phyloP scores from a whole-genome alignment of 1,140 invertebrate genomes.

The Copidosoma floridanum region DNA sequence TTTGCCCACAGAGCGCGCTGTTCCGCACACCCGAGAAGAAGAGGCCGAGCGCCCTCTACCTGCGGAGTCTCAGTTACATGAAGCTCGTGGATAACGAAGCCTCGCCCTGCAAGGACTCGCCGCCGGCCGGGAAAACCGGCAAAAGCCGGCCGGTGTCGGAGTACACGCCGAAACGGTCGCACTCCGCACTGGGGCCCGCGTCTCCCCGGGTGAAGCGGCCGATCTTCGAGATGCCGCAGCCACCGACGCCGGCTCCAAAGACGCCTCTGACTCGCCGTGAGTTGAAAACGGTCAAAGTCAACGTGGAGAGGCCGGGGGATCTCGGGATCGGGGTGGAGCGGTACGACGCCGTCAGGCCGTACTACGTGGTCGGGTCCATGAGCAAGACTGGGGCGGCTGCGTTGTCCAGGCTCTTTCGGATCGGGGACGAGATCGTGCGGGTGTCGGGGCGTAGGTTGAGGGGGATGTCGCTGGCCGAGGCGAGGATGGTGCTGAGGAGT shows the following conservation, averaged over 20 bases:
- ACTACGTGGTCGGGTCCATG: slow-evolving; percentile 46
- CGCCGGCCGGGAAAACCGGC: slow-evolving; percentile 37
- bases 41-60: background rate
- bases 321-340: slow-evolving; percentile 44
- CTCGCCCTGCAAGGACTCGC: slow-evolving; percentile 51
- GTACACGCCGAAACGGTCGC: slow-evolving; percentile 44
- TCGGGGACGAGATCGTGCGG: slow-evolving; percentile 69
- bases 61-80: slow-evolving; percentile 21
- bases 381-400: slow-evolving; percentile 42
- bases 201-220: slow-evolving; percentile 28
- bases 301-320: slow-evolving; percentile 30
- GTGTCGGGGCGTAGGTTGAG: slow-evolving; percentile 66
- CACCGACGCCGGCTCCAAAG: background rate
- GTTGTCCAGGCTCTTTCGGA: slow-evolving; percentile 46
- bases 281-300: slow-evolving; percentile 43
- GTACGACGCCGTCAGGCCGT: slow-evolving; percentile 43
- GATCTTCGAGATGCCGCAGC: background rate
- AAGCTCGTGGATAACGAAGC: slow-evolving; percentile 44
- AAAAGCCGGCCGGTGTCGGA: slow-evolving; percentile 22
- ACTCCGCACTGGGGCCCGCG: slow-evolving; percentile 32
- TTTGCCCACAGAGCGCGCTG: background rate
- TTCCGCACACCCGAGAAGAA: slow-evolving; percentile 26
- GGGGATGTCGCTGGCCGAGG: slow-evolving; percentile 63
- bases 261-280: slow-evolving; percentile 38
- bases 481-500: slow-evolving; percentile 59